These are phyloP conservation scores for Engystomops pustulosus DNA, from an alignment of 2,113 vertebrate genomes.

Conservation along the genomic window DNA sequence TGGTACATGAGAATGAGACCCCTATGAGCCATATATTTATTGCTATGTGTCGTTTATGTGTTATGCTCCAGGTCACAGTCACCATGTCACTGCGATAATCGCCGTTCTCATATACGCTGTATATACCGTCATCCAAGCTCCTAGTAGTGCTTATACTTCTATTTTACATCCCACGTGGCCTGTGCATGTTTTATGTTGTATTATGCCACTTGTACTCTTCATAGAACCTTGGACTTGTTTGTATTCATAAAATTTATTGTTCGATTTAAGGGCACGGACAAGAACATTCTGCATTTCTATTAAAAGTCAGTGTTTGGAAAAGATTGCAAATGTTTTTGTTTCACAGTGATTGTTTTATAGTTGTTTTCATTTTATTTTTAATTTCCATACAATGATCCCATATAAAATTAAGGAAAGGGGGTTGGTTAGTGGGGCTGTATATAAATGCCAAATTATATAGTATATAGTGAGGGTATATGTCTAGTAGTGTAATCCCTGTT, in stretches of 20 bases:
- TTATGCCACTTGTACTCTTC: not conserved
- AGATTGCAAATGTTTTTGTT: not conserved
- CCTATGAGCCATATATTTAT: constrained; percentile 12
- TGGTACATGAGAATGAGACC: not conserved
- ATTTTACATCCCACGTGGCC: not conserved
- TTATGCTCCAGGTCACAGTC: not conserved
- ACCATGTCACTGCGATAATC: not conserved
- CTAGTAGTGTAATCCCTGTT: too few species aligned
- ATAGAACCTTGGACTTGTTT: not conserved
- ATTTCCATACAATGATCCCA: not conserved
- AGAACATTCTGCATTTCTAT: constrained; percentile 13
- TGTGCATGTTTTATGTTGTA: not conserved
- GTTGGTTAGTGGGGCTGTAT: too few species aligned
- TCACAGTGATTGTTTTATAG: not conserved
- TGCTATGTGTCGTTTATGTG: not conserved
- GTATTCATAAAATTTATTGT: not conserved
- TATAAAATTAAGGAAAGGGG: not conserved
- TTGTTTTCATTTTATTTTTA: not conserved
- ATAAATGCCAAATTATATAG: too few species aligned
- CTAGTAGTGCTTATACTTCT: not conserved
- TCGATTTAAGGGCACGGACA: not conserved
- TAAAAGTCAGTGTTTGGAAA: not conserved
- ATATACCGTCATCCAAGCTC: not conserved
- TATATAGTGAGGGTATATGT: too few species aligned
- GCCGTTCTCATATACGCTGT: not conserved